These are phyloP conservation scores for Schizopygopsis pylzovi DNA, from an alignment of 2,797 vertebrate genomes.

Conservation along the genomic window DNA sequence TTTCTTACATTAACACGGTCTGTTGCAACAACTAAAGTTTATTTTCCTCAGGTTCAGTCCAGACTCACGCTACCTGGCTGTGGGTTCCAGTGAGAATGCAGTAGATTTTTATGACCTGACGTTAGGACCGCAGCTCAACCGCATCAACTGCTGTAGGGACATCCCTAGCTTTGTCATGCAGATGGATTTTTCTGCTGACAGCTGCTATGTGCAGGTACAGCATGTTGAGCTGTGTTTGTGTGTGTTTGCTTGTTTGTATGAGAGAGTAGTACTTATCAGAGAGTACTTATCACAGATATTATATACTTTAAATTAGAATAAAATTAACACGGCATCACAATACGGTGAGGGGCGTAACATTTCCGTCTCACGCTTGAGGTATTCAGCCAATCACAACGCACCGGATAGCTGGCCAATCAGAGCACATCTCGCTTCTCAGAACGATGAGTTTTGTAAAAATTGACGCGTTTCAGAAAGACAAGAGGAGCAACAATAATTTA, in stretches of 20 bases:
- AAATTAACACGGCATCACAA: too few relatives aligned
- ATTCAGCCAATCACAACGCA: too few relatives aligned
- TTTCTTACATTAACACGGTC: neutral
- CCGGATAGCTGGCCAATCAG: too few relatives aligned
- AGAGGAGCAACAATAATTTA: too few relatives aligned
- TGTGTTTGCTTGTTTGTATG: neutral
- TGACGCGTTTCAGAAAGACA: too few relatives aligned
- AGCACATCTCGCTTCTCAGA: too few relatives aligned
- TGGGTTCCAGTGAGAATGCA: constrained; percentile 92
- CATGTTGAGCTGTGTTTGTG: neutral
- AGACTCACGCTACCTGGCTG: constrained; percentile 92
- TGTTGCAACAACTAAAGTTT: neutral
- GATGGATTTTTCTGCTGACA: constrained; percentile 97
- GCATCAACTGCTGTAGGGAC: constrained; percentile 95
- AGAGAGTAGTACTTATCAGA: neutral
- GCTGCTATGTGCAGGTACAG: constrained; percentile 77
- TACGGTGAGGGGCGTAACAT: too few relatives aligned
- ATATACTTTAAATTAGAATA: neutral
- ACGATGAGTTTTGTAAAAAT: too few relatives aligned
- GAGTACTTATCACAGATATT: neutral
- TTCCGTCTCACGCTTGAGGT: too few relatives aligned
- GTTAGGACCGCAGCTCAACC: constrained; percentile 90
- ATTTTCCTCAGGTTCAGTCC: constrained; percentile 88
- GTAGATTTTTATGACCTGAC: constrained; percentile 95
- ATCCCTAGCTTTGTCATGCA: constrained; percentile 96